A percentile compares a stretch with the other conserved stretches of the same genome.
Conservation (phyloP, 2,888 invertebrate species). For the Nephrotoma flavescens region DNA sequence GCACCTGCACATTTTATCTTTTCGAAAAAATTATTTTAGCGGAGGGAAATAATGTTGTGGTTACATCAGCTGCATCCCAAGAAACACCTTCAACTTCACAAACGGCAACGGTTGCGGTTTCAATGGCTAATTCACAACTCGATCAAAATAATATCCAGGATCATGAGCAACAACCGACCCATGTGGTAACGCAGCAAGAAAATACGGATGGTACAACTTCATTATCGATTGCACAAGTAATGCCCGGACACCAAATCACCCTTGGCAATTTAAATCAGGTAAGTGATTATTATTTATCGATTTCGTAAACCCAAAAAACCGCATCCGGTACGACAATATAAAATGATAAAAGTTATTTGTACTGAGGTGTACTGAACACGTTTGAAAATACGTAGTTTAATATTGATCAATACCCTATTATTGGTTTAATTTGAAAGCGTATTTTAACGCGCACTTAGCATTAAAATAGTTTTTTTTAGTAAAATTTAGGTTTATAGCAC, state of each 20-base stretch:
- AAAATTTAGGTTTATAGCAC: no score
- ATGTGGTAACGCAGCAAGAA: constrained; percentile 30
- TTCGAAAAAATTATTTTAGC: not conserved
- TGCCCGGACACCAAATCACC: constrained; percentile 31
- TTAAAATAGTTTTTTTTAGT: no score
- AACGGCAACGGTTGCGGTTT: constrained; percentile 21
- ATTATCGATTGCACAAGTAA: constrained; percentile 30
- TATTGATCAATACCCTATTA: not conserved
- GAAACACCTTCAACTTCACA: constrained; percentile 20
- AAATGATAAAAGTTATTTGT: not conserved
- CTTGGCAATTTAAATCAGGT: constrained; percentile 33
- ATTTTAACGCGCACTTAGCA: not conserved
- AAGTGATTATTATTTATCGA: constrained; percentile 23
- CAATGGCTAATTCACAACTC: constrained; percentile 11
- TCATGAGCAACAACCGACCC: constrained; percentile 11
- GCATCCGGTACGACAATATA: not conserved
- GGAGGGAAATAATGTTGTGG: not conserved
- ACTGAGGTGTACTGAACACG: not conserved
- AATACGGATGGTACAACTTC: constrained; percentile 31
- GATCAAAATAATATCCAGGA: not conserved
- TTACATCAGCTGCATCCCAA: not conserved
- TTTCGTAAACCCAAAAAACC: constrained; percentile 18
- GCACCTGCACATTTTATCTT: not conserved
- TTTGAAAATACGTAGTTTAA: not conserved
- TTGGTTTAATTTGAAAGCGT: not conserved